phyloP scores from a whole-genome alignment of 2,797 vertebrate species.

The Sebastes kiyomatsui region DNA sequence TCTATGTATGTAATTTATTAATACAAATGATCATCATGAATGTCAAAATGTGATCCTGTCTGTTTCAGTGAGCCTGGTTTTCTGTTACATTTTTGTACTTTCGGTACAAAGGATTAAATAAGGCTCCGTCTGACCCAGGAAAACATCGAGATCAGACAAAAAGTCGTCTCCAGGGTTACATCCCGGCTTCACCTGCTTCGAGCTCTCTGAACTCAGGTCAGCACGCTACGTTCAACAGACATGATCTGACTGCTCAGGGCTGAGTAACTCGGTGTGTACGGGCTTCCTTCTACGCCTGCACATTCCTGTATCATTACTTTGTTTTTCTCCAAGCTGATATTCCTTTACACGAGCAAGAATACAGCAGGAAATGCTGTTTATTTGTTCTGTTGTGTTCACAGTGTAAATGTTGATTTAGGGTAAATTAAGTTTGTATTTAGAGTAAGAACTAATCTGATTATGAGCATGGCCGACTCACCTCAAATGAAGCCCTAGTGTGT shows the following conservation, averaged over 20 bases:
- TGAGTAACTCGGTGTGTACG: not conserved
- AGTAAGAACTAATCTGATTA: slow-evolving; percentile 33
- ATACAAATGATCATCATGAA: not conserved
- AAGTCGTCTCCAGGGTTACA: slow-evolving; percentile 3
- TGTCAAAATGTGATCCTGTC: not conserved
- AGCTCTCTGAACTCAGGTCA: slow-evolving; percentile 31
- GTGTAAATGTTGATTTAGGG: not conserved
- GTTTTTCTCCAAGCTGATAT: slow-evolving; percentile 13
- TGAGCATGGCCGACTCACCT: not conserved
- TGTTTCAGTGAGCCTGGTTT: not conserved
- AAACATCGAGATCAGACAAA: slow-evolving; percentile 13
- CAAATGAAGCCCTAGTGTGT: not conserved
- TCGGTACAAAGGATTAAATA: not conserved
- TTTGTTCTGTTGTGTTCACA: slow-evolving; percentile 13
- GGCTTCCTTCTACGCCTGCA: not conserved
- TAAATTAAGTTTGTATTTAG: slow-evolving; percentile 21
- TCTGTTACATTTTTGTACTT: not conserved
- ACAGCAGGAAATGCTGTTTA: not conserved
- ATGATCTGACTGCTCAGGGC: slow-evolving; percentile 21
- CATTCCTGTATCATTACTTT: slow-evolving; percentile 1
- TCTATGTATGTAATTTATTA: not conserved
- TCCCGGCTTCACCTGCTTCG: not conserved
- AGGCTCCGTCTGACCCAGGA: not conserved
- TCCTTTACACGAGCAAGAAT: not conserved
- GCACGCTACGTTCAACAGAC: slow-evolving; percentile 5